Base-by-base conservation (phyloP, 2,113 vertebrate species). In the Montifringilla adamsi region DNA sequence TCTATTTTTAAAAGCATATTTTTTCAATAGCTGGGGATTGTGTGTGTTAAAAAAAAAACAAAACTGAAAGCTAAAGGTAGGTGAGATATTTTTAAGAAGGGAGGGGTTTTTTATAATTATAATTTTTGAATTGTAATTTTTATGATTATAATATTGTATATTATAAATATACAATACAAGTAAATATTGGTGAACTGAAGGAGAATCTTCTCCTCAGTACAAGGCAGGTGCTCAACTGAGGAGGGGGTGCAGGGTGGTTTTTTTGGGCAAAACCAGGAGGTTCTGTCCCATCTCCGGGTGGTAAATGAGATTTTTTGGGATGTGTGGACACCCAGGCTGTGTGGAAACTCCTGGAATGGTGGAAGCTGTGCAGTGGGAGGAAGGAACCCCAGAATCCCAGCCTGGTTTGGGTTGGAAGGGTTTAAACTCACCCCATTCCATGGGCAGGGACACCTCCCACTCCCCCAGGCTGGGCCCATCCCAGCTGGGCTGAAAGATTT, bases 101-200 rank as follows among this genome's bases (percentile, higher is more conserved):
- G 6, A 74, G 12, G 1, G 0, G 0, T 12, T 58, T 68, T 47
- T 30, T 10, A 4, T 8, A 1, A 24, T n/a, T n/a, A 4, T 5
- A 14, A 13, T 22, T 16, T 52, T 63, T 11, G 2, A 84, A 19
- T 28, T 28, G 2, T 41, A 3, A n/a, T 56, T n/a, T 55, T 55
- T 64, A 8, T 37, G 24, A 30, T 64, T 56, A 15, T 53, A 11
- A 53, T 53, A 53, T 31, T 31, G 52, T 31, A 8, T 8, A 12
- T 19, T 31, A 53, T 19, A 31, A 19, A 53, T 20, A 31, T 12
- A 55, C 52, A 55, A 20, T 20, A 31, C 52, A 31, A 3, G 4
- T 28, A 26, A 59, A 11, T 35, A 10, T 3, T 39, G 31, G 12
- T 44, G 37, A 31, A 13, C 7, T 39, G 79, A 37, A 59, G 3